Evolutionary conservation across 2,113 vertebrate species (phyloP).

Genomic region (Grantiella picta): DNA sequence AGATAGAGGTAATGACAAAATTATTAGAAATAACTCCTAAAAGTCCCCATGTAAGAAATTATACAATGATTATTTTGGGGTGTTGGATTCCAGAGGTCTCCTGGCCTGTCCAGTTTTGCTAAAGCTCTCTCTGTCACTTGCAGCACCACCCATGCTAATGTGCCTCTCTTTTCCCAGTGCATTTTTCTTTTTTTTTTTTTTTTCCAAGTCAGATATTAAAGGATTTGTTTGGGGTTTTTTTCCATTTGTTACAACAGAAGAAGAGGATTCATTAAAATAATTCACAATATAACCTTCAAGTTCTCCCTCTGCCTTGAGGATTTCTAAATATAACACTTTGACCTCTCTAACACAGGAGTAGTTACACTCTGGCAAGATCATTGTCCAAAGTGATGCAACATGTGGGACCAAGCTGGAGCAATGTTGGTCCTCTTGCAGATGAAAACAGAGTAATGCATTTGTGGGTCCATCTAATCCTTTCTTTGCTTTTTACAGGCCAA

Average conservation of each 20-base stretch:
- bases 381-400: constrained; percentile 37
- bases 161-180: background rate
- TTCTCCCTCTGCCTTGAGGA: constrained; percentile 10
- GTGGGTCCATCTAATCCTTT: constrained; percentile 45
- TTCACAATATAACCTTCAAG: background rate
- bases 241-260: background rate
- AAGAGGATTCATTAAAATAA: constrained; percentile 39
- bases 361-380: constrained; percentile 51
- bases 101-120: background rate
- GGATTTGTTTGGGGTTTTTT: background rate
- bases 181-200: background rate
- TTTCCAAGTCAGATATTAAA: background rate
- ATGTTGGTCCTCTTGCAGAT: background rate
- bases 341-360: constrained; percentile 21
- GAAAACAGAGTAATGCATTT: constrained; percentile 49
- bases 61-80: background rate
- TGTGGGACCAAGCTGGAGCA: constrained; percentile 7
- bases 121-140: background rate
- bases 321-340: constrained; percentile 17
- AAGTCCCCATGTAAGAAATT: background rate
- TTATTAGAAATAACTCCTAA: background rate
- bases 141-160: background rate
- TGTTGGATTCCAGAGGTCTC: background rate
- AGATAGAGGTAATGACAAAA: background rate
- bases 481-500: constrained; percentile 44